Base-by-base conservation (phyloP, 30 jellyfish, hydroid and myxozoan species). In the Rhopilema esculentum region DNA sequence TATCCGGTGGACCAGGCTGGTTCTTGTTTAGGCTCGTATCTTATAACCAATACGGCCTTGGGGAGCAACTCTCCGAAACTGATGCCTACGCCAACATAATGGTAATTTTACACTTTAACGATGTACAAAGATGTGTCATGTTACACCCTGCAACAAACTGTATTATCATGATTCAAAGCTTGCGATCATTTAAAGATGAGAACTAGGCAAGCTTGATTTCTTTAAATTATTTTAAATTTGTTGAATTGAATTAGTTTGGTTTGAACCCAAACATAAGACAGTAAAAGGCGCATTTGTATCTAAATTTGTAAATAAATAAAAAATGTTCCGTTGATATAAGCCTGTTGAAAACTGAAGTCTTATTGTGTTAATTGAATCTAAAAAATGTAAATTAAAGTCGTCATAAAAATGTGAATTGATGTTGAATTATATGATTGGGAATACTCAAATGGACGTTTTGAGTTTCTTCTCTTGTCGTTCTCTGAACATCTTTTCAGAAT, bases 71-170 rank as follows among this genome's bases (percentile, higher is more conserved):
- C 84, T 23, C 85, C 85, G 0, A 83, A 83, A 17, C 70, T 83
- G 49, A 26, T 83, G 66, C 91, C 85, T 23, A 83, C 91, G 7
- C 85, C 91, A 1, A 83, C 91, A 0, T 83, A 49, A 71, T 6
- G 8, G 12, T 40, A 40, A 40, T 12, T 2, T 40, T 40, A 40
- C 12, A 2, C 6, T 40, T 2, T 40, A 40, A 40, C 12, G 57
- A 40, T 12, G n/a, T n/a, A n/a, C n/a, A n/a, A n/a, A n/a, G n/a
- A n/a, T n/a, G n/a, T n/a, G n/a, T n/a, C n/a, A n/a, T n/a, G n/a
- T n/a, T n/a, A n/a, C n/a, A n/a, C n/a, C n/a, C n/a, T n/a, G n/a
- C n/a, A n/a, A n/a, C n/a, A n/a, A n/a, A n/a, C n/a, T n/a, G n/a
- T n/a, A n/a, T n/a, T n/a, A n/a, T n/a, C n/a, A n/a, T n/a, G n/a